Evolutionary conservation across 2,888 invertebrate genomes (phyloP).

Genomic region (Philereme vetulata): DNA sequence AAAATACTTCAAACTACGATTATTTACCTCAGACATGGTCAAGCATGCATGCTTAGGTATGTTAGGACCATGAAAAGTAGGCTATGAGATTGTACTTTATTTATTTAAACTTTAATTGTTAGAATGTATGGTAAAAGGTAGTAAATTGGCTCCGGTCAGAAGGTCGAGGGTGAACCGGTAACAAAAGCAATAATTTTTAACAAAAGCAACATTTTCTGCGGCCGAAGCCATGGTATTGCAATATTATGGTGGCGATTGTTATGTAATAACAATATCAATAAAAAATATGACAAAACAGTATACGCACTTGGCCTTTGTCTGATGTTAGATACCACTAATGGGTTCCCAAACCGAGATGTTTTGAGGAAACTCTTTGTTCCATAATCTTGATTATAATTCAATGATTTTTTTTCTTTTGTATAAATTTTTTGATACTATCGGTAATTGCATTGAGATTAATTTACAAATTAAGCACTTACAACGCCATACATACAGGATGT

Average conservation of each 20-base stretch:
- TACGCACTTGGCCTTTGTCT: conserved; percentile 49
- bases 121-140: too few relatives aligned
- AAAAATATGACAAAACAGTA: conserved; percentile 45
- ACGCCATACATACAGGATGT: too few relatives aligned
- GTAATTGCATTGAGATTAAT: conserved; percentile 29
- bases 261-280: conserved; percentile 44
- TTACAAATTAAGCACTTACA: conserved; percentile 18
- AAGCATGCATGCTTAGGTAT: too few relatives aligned
- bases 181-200: conserved; percentile 15
- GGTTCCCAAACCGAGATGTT: conserved; percentile 56
- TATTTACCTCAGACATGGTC: too few relatives aligned
- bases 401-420: conserved; percentile 50
- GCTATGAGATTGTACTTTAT: too few relatives aligned
- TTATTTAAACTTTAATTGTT: too few relatives aligned
- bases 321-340: conserved; percentile 49
- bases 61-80: too few relatives aligned
- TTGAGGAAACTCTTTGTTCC: conserved; percentile 55
- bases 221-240: conserved; percentile 29
- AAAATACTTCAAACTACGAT: too few relatives aligned
- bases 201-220: conserved; percentile 6
- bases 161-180: conserved; percentile 14
- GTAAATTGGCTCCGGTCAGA: neutral
- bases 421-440: conserved; percentile 21
- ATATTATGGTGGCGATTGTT: conserved; percentile 37
- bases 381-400: conserved; percentile 57